phyloP scores from a whole-genome alignment of 2,888 invertebrate genomes.

The Girardia tigrina region DNA sequence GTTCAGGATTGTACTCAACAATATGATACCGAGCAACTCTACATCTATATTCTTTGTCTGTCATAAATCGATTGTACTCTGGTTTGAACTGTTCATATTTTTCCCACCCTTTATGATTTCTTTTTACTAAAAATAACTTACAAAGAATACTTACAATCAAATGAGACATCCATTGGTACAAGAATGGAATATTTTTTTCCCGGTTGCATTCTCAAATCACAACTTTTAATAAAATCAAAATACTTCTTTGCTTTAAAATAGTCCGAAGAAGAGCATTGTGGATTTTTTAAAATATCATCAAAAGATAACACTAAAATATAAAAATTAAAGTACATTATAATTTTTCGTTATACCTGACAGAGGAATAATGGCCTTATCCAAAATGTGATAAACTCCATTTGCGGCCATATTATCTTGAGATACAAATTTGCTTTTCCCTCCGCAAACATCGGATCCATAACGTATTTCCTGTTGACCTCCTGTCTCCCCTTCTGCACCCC shows the following conservation, averaged over 20 bases:
- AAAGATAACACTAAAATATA: neutral
- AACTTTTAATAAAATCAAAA: neutral
- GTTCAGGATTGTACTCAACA: neutral
- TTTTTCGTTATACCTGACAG: neutral
- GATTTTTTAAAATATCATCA: neutral
- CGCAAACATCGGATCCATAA: neutral
- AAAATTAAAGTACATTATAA: neutral
- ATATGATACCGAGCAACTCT: conserved; percentile 32
- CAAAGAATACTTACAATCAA: conserved; percentile 31
- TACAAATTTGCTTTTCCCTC: conserved; percentile 3
- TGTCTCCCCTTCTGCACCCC: too few relatives aligned
- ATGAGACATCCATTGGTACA: neutral
- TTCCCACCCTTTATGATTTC: conserved; percentile 24
- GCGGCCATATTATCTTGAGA: conserved; percentile 19
- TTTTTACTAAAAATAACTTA: conserved; percentile 24
- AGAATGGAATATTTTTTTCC: conserved; percentile 26
- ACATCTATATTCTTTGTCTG: conserved; percentile 29
- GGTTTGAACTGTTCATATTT: neutral
- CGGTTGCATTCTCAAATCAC: conserved; percentile 14
- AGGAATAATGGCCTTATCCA: neutral
- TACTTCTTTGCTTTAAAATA: neutral
- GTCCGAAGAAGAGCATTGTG: neutral
- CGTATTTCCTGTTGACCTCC: neutral
- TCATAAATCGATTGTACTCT: conserved; percentile 31
- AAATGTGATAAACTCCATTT: conserved; percentile 20